Percentiles rank a stretch among this genome's conserved stretches.
Evolutionary conservation across 2,888 invertebrate genomes (phyloP).

Genomic region (Watsonalla binaria): DNA sequence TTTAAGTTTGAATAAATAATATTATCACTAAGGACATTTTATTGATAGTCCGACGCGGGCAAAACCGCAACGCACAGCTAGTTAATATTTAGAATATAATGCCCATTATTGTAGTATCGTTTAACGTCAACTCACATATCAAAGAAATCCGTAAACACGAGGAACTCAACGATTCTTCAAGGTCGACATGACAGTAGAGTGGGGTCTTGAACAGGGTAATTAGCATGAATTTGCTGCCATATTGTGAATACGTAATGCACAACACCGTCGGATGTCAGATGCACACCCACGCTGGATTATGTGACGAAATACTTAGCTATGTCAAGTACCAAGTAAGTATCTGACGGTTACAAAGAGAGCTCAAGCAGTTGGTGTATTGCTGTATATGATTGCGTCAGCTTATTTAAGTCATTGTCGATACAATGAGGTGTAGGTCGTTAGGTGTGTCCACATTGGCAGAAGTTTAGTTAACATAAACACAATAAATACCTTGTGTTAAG

Average conservation of each 20-base stretch:
- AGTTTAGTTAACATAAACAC: neutral
- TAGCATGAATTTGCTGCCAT: slow-evolving; percentile 48
- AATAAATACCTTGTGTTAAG: no score
- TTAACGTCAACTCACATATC: neutral
- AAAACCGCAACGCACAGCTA: no score
- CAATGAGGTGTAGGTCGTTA: slow-evolving; percentile 8
- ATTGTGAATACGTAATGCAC: slow-evolving; percentile 41
- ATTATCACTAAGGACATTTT: no score
- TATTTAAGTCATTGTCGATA: slow-evolving; percentile 17
- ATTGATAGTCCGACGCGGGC: no score
- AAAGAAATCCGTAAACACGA: slow-evolving; percentile 12
- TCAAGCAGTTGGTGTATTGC: neutral
- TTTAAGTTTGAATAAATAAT: no score
- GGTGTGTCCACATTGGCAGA: neutral
- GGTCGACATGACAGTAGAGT: slow-evolving; percentile 37
- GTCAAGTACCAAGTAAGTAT: slow-evolving; percentile 19
- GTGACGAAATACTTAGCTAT: slow-evolving; percentile 42
- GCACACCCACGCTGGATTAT: slow-evolving; percentile 32
- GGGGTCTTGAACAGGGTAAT: slow-evolving; percentile 34
- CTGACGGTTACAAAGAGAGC: slow-evolving; percentile 9
- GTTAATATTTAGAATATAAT: neutral
- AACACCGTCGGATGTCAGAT: slow-evolving; percentile 24
- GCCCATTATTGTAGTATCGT: neutral
- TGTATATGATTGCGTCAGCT: slow-evolving; percentile 11
- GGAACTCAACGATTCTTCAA: slow-evolving; percentile 33